phyloP scores from a whole-genome alignment of 2,888 invertebrate species.

The Stenotaenia linearis region DNA sequence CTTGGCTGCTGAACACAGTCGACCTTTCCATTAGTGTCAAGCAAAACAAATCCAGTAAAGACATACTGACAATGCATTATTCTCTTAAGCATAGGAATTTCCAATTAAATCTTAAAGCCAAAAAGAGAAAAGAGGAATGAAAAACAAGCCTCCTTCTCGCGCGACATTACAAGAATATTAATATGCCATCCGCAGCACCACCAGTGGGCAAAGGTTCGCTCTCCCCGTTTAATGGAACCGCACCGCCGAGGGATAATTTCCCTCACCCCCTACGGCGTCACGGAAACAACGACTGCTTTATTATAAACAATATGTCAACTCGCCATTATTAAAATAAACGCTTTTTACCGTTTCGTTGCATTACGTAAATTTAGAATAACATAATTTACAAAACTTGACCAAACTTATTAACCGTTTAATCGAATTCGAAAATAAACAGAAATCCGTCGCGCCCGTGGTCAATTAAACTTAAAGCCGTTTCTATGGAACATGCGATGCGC shows the following conservation, averaged over 20 bases:
- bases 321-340: not conserved
- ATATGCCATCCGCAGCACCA: not conserved
- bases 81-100: constrained; percentile 1
- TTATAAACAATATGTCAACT: not conserved
- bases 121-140: not conserved
- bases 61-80: constrained; percentile 16
- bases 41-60: constrained; percentile 4
- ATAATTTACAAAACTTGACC: no score
- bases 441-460: no score
- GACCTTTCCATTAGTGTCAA: constrained; percentile 24
- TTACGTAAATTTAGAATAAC: no score
- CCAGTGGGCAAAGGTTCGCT: not conserved
- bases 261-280: not conserved
- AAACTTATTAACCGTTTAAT: no score
- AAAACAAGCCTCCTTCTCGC: not conserved
- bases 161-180: not conserved
- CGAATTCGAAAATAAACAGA: no score
- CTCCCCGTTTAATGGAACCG: not conserved
- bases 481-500: no score
- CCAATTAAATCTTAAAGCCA: constrained; percentile 15
- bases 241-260: not conserved
- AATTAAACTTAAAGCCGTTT: no score
- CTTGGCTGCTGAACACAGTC: constrained; percentile 8
- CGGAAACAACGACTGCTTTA: not conserved
- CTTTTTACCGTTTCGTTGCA: not conserved